Percentiles rank a stretch among this genome's conserved stretches.
Evolutionary conservation across 2,888 invertebrate species (phyloP).

Genomic region (Helobdella robusta): DNA sequence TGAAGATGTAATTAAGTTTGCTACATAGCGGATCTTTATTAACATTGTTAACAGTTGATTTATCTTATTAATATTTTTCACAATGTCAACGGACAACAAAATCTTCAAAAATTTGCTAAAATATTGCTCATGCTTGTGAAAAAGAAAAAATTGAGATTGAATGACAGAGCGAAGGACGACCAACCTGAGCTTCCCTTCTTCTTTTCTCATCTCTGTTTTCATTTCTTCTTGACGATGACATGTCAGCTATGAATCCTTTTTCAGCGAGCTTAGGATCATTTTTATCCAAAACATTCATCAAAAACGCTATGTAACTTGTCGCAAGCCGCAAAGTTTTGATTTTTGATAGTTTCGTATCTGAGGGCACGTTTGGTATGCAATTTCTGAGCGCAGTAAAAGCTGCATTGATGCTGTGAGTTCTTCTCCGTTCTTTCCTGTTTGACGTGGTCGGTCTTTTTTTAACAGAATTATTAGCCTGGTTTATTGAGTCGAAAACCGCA

Average conservation of each 20-base stretch:
- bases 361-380: constrained; percentile 89
- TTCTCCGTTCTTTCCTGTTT: constrained; percentile 72
- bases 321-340: constrained; percentile 88
- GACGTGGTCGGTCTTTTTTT: constrained; percentile 17
- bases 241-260: constrained; percentile 68
- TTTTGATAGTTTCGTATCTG: constrained; percentile 85
- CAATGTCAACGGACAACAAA: too few relatives aligned
- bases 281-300: constrained; percentile 75
- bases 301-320: constrained; percentile 61
- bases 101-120: too few relatives aligned
- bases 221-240: constrained; percentile 51
- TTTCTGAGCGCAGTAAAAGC: constrained; percentile 84
- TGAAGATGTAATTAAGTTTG: too few relatives aligned
- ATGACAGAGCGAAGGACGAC: too few relatives aligned
- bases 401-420: constrained; percentile 87
- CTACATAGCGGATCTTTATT: too few relatives aligned
- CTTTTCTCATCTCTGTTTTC: constrained; percentile 39
- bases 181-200: constrained; percentile 32
- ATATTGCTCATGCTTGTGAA: too few relatives aligned
- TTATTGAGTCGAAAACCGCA: too few relatives aligned
- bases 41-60: too few relatives aligned
- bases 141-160: too few relatives aligned
- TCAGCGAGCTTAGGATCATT: constrained; percentile 59
- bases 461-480: background rate
- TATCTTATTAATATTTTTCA: too few relatives aligned